Conservation (phyloP, 1,140 invertebrate species). For the Pseudomyrmex gracilis region DNA sequence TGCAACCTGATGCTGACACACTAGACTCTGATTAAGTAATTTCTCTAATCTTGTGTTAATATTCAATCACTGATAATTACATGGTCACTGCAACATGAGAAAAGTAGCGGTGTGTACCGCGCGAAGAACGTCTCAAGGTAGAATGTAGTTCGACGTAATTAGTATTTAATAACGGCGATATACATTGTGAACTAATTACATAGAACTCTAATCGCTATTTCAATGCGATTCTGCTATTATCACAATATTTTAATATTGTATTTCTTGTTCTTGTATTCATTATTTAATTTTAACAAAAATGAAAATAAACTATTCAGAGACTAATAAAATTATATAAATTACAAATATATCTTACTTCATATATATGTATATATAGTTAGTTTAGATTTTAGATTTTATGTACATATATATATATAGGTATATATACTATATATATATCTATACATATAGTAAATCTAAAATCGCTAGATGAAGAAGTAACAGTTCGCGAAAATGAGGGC, state of each 20-base stretch:
- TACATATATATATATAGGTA: too few relatives aligned
- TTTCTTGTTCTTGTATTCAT: not conserved
- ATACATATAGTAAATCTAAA: not conserved
- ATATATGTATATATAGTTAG: too few relatives aligned
- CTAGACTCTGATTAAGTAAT: too few relatives aligned
- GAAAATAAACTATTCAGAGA: too few relatives aligned
- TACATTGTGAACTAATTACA: not conserved
- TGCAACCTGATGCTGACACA: constrained; percentile 1
- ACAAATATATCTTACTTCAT: too few relatives aligned
- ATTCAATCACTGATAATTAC: not conserved
- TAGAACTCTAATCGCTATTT: not conserved
- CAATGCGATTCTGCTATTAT: not conserved
- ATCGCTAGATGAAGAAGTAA: not conserved
- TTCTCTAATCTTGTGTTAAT: not conserved
- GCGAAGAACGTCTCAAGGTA: not conserved
- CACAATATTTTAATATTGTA: not conserved
- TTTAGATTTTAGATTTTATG: too few relatives aligned
- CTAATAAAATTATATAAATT: too few relatives aligned
- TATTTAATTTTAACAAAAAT: too few relatives aligned
- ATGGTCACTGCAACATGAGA: not conserved
- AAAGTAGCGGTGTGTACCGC: not conserved
- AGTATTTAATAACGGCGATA: too few relatives aligned
- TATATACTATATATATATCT: not conserved
- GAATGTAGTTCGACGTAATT: too few relatives aligned
- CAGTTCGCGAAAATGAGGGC: constrained; percentile 38